These are phyloP conservation scores for Plectropomus leopardus DNA, from an alignment of 2,113 vertebrate genomes.

Conservation along the genomic window DNA sequence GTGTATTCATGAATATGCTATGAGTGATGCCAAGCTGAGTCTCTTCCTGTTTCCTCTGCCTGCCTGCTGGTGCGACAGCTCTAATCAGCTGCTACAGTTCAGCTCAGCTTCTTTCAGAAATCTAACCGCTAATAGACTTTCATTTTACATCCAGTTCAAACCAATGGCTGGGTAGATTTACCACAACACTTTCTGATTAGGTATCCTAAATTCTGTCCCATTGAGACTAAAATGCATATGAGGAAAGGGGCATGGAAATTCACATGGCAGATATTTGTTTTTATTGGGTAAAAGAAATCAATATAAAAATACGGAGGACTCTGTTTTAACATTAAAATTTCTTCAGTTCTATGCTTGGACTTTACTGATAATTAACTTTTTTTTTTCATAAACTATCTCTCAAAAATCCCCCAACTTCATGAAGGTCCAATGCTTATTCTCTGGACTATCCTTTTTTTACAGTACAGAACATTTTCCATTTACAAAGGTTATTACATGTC, in stretches of 20 bases:
- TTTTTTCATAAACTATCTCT: neutral
- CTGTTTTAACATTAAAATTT: no score
- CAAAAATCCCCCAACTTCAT: neutral
- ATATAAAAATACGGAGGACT: neutral
- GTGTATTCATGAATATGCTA: slow-evolving; percentile 25
- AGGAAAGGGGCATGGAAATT: neutral
- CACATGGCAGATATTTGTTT: neutral
- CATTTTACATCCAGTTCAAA: neutral
- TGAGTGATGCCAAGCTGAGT: slow-evolving; percentile 6
- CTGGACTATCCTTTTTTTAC: neutral
- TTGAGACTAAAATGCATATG: neutral
- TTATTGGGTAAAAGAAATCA: neutral
- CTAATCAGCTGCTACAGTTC: slow-evolving; percentile 40
- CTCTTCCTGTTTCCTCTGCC: slow-evolving; percentile 17
- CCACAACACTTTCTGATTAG: neutral
- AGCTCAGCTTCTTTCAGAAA: neutral
- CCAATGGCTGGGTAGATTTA: neutral
- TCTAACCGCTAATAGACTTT: neutral
- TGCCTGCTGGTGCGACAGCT: slow-evolving; percentile 18
- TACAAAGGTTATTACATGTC: neutral
- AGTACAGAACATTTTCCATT: neutral
- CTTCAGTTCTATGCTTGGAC: no score
- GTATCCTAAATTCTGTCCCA: neutral
- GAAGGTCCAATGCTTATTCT: neutral
- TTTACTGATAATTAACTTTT: no score